Base-by-base conservation (phyloP, 1,140 invertebrate genomes). In the Cryptotermes secundus region DNA sequence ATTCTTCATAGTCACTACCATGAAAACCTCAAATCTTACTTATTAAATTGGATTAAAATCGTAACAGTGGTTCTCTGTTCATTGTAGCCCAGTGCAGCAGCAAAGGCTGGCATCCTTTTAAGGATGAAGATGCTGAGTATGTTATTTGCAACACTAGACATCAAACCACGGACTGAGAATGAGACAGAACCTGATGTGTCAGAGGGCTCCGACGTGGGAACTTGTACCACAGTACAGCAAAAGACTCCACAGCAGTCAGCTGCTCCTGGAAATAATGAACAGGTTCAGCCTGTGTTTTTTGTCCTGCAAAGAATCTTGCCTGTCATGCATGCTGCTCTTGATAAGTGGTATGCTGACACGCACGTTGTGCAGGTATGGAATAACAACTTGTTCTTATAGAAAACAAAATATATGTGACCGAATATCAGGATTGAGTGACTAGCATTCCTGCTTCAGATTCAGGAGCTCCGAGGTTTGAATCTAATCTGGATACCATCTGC, bases 71-170 rank as follows among this genome's bases (percentile, higher is more conserved):
- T 49, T 49, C 12, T 19, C 12, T 49, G 45, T 83, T 79, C 1
- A 2, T 65, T 88, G 42, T 86, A 93, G 91, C 90, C 88, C 84
- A 90, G 89, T 36, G 89, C 89, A 45, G 86, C 90, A 14, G 87
- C 89, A 16, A 91, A 90, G 85, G 89, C 90, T 45, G 87, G 89
- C 35, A 89, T 92, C 34, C 88, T 93, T 38, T 90, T 92, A 83
- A 89, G 92, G 79, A 88, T 96, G 14, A 94, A 94, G 87, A 95
- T 96, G 92, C 89, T 95, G 6, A 92, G 93, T 0, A 94, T 92
- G 85, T 90, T 96, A 79, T 94, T 96, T 87, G 91, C 92, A 1
- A 93, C 94, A 2, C 88, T 97, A 0, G 92, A 95, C 86, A 87
- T 86, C 86, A 14, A 86, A 31, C 84, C 42, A 88, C 89, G 10